Base-by-base conservation (phyloP, 1,140 invertebrate genomes). In the Melipona quadrifasciata region DNA sequence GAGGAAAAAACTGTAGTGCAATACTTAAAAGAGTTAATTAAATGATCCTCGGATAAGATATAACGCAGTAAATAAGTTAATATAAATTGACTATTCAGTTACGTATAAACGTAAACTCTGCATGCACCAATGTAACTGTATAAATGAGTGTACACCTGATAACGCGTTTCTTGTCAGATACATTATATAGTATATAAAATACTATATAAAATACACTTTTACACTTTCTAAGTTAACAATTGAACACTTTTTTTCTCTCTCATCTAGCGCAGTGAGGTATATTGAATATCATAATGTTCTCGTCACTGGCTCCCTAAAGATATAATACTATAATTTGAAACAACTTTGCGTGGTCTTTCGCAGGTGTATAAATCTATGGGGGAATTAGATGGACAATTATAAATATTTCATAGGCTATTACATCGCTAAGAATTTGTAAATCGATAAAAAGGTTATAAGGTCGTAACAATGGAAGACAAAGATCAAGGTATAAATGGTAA, bases 381-480 rank as follows among this genome's bases (percentile, higher is more conserved):
- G 53, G 17, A 27, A 71, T 57, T 71, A 65, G 53, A 53, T 67
- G 19, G 16, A 71, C 65, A 71, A n/a, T 61, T 51, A 17, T 55
- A 70, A 71, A 58, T 19, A 67, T n/a, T 53, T 58, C 3, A 16
- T 34, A 75, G 47, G 39, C 39, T 47, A 47, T 47, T 58, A 10
- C 31, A 55, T 2, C 39, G 27, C n/a, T 64, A 82, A 64, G 17
- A 68, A 68, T 39, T 77, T 57, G 31, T n/a, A 39, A 82, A 68
- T 47, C 3, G 39, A 57, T 68, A 57, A 77, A 47, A 73, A 51
- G 34, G 31, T 57, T 17, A 82, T 75, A 74, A 47, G 39, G 21
- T 75, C 1, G 17, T 78, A 82, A 24, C 10, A 71, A 47, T 84
- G 82, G 75, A 84, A 84, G 82, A 84, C 75, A 84, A 83, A 58